Evolutionary conservation across 2,113 vertebrate species (phyloP).

Genomic region (Malurus cyaneus): DNA sequence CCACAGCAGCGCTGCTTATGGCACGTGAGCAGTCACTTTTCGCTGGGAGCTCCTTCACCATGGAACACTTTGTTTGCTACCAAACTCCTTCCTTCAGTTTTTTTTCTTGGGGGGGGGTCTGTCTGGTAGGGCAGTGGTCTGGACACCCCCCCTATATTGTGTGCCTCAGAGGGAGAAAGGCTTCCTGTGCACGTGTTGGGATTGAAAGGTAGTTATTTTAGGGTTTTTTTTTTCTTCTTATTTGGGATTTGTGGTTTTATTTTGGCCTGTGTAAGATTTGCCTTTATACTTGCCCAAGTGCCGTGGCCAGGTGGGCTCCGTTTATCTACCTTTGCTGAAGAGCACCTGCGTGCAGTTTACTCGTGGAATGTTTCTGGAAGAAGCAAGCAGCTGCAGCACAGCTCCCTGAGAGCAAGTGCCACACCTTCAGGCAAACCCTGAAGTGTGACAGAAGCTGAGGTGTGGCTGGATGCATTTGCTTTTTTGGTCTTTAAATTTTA

Average conservation of each 20-base stretch:
- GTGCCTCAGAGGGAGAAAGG: neutral
- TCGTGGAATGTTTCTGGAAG: neutral
- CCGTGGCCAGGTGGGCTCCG: neutral
- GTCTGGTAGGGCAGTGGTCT: neutral
- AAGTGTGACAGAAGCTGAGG: neutral
- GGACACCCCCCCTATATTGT: neutral
- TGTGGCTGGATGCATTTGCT: neutral
- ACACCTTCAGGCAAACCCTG: neutral
- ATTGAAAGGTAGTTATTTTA: neutral
- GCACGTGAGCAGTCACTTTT: neutral
- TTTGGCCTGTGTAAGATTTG: neutral
- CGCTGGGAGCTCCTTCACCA: neutral
- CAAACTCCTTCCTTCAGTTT: neutral
- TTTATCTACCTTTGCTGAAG: neutral
- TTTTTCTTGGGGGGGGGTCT: neutral
- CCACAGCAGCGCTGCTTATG: neutral
- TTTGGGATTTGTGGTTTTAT: neutral
- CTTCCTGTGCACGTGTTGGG: neutral
- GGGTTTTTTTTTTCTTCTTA: neutral
- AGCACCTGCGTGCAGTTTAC: neutral
- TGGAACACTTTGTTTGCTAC: neutral
- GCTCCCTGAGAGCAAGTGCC: neutral
- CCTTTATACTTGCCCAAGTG: conserved; percentile 20
- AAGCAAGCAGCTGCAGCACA: neutral
- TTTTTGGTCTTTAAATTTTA: neutral